Conservation (phyloP, 2,888 invertebrate genomes). For the Cryptus viduatorius region DNA sequence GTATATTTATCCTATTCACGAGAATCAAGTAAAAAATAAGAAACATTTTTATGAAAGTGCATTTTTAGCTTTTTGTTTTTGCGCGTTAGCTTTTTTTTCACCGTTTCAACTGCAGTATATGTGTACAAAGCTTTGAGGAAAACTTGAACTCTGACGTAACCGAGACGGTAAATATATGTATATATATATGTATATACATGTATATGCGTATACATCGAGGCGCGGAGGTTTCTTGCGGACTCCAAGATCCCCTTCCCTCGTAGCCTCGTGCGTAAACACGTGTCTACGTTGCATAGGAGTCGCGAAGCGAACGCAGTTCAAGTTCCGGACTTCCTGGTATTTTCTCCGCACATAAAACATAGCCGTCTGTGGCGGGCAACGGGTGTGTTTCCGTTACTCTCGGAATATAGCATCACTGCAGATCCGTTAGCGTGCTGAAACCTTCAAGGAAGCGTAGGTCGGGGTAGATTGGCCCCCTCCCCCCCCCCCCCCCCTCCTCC, state of each 20-base stretch:
- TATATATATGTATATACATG: background rate
- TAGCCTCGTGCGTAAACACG: slow-evolving; percentile 51
- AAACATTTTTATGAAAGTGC: slow-evolving; percentile 16
- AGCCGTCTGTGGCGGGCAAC: slow-evolving; percentile 12
- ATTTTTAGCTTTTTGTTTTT: slow-evolving; percentile 9
- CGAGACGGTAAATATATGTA: slow-evolving; percentile 8
- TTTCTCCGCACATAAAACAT: slow-evolving; percentile 59
- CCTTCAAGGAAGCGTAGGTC: slow-evolving; percentile 47
- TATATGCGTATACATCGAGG: background rate
- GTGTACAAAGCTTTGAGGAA: background rate
- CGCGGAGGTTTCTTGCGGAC: slow-evolving; percentile 15
- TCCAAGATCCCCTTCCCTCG: slow-evolving; percentile 21
- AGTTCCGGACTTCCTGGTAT: slow-evolving; percentile 47
- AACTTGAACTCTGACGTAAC: slow-evolving; percentile 36
- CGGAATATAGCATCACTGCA: background rate
- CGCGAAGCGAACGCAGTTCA: slow-evolving; percentile 16
- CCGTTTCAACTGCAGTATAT: background rate
- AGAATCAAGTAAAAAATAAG: slow-evolving; percentile 26
- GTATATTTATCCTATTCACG: background rate
- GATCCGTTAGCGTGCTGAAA: background rate
- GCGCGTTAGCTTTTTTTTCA: background rate
- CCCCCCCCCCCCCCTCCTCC: too few species aligned
- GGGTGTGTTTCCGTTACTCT: slow-evolving; percentile 1
- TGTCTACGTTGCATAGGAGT: slow-evolving; percentile 33
- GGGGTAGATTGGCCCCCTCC: slow-evolving; percentile 39